These are phyloP conservation scores for Melieria omissa DNA, from an alignment of 2,888 invertebrate species.

Conservation along the genomic window DNA sequence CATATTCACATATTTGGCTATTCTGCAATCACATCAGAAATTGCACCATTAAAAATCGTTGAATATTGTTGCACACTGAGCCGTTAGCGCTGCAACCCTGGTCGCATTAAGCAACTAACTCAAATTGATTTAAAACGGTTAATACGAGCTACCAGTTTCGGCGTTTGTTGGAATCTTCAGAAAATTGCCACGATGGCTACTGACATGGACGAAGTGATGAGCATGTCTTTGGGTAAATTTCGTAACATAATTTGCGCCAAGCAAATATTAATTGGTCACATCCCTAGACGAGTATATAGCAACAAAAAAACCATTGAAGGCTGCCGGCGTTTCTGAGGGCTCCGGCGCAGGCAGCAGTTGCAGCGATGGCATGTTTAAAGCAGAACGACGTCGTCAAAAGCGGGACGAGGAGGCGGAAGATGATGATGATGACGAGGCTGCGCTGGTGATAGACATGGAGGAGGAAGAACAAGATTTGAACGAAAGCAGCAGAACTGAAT, in stretches of 20 bases:
- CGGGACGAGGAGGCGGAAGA: too few relatives aligned
- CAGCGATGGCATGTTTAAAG: not conserved
- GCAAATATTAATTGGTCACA: not conserved
- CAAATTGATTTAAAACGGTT: not conserved
- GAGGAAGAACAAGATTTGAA: not conserved
- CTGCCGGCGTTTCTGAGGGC: not conserved
- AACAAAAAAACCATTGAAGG: not conserved
- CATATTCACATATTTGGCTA: not conserved
- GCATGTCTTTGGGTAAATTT: conserved; percentile 46
- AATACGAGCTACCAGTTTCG: not conserved
- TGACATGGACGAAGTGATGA: conserved; percentile 42
- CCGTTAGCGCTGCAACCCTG: not conserved
- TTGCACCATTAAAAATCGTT: too few relatives aligned
- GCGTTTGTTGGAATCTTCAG: too few relatives aligned
- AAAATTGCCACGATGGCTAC: conserved; percentile 36
- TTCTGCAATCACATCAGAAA: not conserved
- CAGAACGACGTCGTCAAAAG: not conserved
- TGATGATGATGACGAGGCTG: conserved; percentile 12
- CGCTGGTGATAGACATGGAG: conserved; percentile 8
- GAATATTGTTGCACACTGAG: too few relatives aligned
- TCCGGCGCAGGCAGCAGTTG: not conserved
- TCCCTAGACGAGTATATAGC: conserved; percentile 33
- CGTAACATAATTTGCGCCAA: not conserved
- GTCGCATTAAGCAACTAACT: not conserved
- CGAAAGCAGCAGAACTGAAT: conserved; percentile 9